Conservation (phyloP, 2,797 vertebrate genomes). For the Leuciscus waleckii region DNA sequence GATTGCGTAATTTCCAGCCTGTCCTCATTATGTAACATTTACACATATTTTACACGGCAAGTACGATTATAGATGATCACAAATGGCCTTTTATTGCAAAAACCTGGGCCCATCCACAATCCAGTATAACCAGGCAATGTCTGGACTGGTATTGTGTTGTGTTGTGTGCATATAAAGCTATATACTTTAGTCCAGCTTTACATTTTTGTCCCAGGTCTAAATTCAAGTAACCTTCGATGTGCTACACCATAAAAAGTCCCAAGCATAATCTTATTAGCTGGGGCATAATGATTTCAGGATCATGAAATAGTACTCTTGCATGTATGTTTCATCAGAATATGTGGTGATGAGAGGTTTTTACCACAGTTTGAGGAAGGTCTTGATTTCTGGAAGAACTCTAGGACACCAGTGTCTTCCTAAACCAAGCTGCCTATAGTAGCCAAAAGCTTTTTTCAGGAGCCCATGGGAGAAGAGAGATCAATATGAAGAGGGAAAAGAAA, state of each 20-base stretch:
- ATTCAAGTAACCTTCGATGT: background rate
- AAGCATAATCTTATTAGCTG: background rate
- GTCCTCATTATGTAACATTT: background rate
- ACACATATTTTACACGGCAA: background rate
- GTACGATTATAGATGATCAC: background rate
- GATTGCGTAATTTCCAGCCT: background rate
- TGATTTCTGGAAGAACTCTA: constrained; percentile 34
- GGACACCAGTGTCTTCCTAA: constrained; percentile 23
- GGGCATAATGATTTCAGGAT: constrained; percentile 6
- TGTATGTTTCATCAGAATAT: constrained; percentile 11
- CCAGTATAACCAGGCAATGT: background rate
- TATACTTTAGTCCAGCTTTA: background rate
- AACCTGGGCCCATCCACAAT: background rate
- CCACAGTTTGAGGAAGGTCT: constrained; percentile 16
- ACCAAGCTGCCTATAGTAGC: constrained; percentile 22
- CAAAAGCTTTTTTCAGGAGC: constrained; percentile 7
- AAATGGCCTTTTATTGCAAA: background rate
- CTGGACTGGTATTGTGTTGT: background rate
- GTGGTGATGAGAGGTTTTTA: constrained; percentile 1
- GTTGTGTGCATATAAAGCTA: background rate
- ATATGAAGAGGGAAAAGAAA: constrained; percentile 35
- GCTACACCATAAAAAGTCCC: background rate
- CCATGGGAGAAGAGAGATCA: constrained; percentile 44
- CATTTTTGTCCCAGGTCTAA: background rate
- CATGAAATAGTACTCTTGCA: constrained; percentile 5